Percentiles rank a stretch among this genome's conserved stretches.
Conservation (phyloP, 2,888 invertebrate species). For the Exocentrus adspersus region DNA sequence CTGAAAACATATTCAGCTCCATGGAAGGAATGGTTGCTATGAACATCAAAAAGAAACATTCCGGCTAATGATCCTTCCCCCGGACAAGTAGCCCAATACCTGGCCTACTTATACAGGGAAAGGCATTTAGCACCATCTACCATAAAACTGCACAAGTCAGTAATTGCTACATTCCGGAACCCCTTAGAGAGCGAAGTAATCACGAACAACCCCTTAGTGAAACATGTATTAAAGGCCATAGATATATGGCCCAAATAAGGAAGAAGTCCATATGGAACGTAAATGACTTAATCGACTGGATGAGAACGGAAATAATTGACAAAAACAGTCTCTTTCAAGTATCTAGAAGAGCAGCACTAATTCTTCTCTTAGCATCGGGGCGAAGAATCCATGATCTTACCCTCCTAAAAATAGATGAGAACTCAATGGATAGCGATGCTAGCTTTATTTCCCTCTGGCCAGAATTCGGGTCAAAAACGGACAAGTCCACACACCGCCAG, state of each 20-base stretch:
- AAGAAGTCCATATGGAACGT: constrained; percentile 31
- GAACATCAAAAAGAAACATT: constrained; percentile 12
- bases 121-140: constrained; percentile 37
- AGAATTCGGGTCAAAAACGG: constrained; percentile 6
- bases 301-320: not conserved
- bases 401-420: not conserved
- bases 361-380: not conserved
- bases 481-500: not conserved
- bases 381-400: not conserved
- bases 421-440: not conserved
- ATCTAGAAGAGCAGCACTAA: not conserved
- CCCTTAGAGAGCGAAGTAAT: constrained; percentile 14
- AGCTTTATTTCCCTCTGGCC: not conserved
- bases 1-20: constrained; percentile 32
- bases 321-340: not conserved
- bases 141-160: constrained; percentile 46
- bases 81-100: constrained; percentile 28
- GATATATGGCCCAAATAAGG: not conserved
- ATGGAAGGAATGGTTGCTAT: constrained; percentile 34
- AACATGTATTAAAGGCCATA: constrained; percentile 25
- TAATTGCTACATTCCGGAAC: constrained; percentile 28
- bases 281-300: constrained; percentile 21
- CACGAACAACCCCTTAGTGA: constrained; percentile 14
- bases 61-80: not conserved
- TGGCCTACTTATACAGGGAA: constrained; percentile 32